phyloP scores from a whole-genome alignment of 2,888 invertebrate species.

The Pyrochroa serraticornis region DNA sequence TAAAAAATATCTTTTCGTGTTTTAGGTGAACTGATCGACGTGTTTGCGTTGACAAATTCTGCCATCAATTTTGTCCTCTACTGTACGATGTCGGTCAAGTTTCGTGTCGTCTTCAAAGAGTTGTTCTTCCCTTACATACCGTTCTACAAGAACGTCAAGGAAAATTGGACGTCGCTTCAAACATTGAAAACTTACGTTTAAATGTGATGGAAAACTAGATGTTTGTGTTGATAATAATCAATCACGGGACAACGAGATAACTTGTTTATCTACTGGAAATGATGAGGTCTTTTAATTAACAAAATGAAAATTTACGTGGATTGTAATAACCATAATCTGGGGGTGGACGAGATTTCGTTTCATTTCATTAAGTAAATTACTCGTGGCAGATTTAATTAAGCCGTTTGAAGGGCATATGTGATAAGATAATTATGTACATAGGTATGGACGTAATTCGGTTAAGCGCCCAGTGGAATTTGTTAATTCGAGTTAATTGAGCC shows the following conservation, averaged over 20 bases:
- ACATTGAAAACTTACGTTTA: constrained; percentile 33
- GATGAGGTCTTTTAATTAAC: neutral
- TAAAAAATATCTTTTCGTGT: constrained; percentile 27
- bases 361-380: too few species aligned
- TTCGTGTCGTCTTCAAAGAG: constrained; percentile 77
- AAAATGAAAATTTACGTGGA: neutral
- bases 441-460: too few species aligned
- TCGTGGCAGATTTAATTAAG: too few species aligned
- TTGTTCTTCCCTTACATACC: constrained; percentile 71
- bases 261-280: neutral
- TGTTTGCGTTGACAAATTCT: constrained; percentile 86
- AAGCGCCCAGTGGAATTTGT: too few species aligned
- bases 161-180: constrained; percentile 37
- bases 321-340: too few species aligned
- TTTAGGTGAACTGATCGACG: constrained; percentile 82
- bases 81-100: constrained; percentile 91
- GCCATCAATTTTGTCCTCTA: constrained; percentile 92
- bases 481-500: too few species aligned
- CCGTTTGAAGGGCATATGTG: too few species aligned
- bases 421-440: too few species aligned
- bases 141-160: constrained; percentile 29
- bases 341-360: too few species aligned
- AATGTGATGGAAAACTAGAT: constrained; percentile 20
- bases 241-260: neutral
- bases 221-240: neutral